These are phyloP conservation scores for Dissostichus mawsoni DNA, from an alignment of 2,113 vertebrate genomes.

Conservation along the genomic window DNA sequence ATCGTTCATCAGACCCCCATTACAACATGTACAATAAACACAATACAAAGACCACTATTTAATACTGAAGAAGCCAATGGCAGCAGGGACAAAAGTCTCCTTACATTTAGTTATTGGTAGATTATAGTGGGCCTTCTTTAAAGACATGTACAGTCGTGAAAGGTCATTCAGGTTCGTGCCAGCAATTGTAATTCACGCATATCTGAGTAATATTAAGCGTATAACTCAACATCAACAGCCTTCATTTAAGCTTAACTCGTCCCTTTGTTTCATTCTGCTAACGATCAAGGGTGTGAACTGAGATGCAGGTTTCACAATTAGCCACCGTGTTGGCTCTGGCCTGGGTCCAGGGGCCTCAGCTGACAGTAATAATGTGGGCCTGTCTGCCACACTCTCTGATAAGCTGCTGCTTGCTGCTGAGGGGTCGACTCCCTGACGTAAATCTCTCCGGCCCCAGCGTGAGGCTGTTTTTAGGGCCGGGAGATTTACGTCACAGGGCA, in stretches of 20 bases:
- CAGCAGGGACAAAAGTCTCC: too few relatives aligned
- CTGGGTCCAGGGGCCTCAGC: constrained; percentile 62
- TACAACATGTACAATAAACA: too few relatives aligned
- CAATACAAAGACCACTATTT: too few relatives aligned
- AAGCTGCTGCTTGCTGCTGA: constrained; percentile 57
- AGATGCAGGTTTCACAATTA: constrained; percentile 56
- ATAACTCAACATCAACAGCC: constrained; percentile 4
- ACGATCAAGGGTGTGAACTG: constrained; percentile 50
- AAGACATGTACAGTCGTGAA: too few relatives aligned
- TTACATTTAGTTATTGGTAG: too few relatives aligned
- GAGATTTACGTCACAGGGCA: constrained; percentile 36
- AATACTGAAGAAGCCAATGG: too few relatives aligned
- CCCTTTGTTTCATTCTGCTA: constrained; percentile 42
- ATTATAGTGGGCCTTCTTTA: too few relatives aligned
- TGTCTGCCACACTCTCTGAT: constrained; percentile 63
- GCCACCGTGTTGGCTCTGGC: constrained; percentile 50
- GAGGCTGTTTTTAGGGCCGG: neutral
- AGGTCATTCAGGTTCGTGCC: too few relatives aligned
- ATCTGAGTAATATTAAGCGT: constrained; percentile 6
- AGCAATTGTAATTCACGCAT: too few relatives aligned
- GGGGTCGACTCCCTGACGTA: constrained; percentile 53
- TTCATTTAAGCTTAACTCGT: constrained; percentile 45
- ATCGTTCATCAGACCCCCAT: too few relatives aligned
- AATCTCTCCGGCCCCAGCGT: constrained; percentile 43
- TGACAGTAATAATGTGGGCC: constrained; percentile 70